These are phyloP conservation scores for Tetragnatha montana DNA, from an alignment of 2,888 invertebrate genomes.

Conservation along the genomic window DNA sequence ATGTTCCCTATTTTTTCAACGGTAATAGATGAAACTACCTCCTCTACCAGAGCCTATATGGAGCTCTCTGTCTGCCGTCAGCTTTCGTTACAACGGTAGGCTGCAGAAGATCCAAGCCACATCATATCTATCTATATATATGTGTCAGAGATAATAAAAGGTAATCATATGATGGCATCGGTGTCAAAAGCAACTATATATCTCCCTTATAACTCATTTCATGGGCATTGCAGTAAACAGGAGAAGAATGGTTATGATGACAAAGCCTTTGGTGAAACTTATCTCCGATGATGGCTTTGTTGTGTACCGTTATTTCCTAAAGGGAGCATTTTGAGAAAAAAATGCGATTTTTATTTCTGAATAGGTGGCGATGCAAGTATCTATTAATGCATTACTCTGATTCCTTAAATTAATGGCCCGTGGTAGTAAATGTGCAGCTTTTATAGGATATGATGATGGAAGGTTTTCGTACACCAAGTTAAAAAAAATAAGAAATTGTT, in stretches of 20 bases:
- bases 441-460: too few relatives aligned
- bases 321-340: too few relatives aligned
- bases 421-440: too few relatives aligned
- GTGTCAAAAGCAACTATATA: slow-evolving; percentile 1
- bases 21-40: not conserved
- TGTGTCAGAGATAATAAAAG: not conserved
- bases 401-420: too few relatives aligned
- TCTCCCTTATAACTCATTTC: not conserved
- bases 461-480: too few relatives aligned
- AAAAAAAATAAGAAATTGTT: too few relatives aligned
- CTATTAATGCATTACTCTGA: too few relatives aligned
- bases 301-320: too few relatives aligned
- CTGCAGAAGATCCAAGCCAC: not conserved
- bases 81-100: not conserved
- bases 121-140: not conserved
- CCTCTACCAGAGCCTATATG: not conserved
- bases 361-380: too few relatives aligned
- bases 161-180: not conserved
- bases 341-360: too few relatives aligned
- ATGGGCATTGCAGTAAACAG: not conserved
- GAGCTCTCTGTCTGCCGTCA: not conserved
- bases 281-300: too few relatives aligned
- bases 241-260: not conserved
- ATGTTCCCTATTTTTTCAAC: not conserved
- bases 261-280: not conserved